Evolutionary conservation across 2,888 invertebrate genomes (phyloP).

Genomic region (Eupithecia inturbata): DNA sequence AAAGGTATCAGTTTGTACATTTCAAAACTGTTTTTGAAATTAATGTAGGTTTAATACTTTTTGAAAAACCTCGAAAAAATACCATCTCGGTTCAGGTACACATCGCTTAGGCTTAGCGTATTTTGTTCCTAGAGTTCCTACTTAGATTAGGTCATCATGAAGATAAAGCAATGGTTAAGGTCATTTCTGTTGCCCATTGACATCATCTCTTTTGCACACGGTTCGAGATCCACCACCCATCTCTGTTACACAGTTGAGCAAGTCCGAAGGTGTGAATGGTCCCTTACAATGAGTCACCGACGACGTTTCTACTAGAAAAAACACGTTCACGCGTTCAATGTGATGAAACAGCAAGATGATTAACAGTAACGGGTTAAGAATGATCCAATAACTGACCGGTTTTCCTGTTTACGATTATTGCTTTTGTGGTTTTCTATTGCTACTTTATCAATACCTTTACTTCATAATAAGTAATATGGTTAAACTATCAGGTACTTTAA

Average conservation of each 20-base stretch:
- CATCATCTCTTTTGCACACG: slow-evolving; percentile 11
- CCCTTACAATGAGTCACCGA: slow-evolving; percentile 49
- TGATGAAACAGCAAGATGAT: slow-evolving; percentile 34
- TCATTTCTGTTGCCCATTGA: neutral
- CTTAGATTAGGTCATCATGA: neutral
- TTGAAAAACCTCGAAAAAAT: too few relatives aligned
- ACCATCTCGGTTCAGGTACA: too few relatives aligned
- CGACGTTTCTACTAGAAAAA: slow-evolving; percentile 47
- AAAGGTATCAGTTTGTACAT: too few relatives aligned
- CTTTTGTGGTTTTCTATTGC: slow-evolving; percentile 13
- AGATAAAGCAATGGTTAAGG: slow-evolving; percentile 1
- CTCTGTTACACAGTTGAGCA: slow-evolving; percentile 6
- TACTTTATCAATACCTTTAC: neutral
- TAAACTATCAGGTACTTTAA: neutral
- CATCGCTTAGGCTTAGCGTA: neutral
- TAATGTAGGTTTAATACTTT: too few relatives aligned
- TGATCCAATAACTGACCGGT: slow-evolving; percentile 21
- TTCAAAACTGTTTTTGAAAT: too few relatives aligned
- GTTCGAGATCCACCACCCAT: neutral
- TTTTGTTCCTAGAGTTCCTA: neutral
- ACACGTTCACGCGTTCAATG: slow-evolving; percentile 32
- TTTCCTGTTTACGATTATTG: slow-evolving; percentile 31
- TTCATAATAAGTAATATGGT: neutral
- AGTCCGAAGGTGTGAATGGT: slow-evolving; percentile 4
- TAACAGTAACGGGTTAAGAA: slow-evolving; percentile 28